Base-by-base conservation (phyloP, 92 coral and sea anemone species). In the Heteractis magnifica region DNA sequence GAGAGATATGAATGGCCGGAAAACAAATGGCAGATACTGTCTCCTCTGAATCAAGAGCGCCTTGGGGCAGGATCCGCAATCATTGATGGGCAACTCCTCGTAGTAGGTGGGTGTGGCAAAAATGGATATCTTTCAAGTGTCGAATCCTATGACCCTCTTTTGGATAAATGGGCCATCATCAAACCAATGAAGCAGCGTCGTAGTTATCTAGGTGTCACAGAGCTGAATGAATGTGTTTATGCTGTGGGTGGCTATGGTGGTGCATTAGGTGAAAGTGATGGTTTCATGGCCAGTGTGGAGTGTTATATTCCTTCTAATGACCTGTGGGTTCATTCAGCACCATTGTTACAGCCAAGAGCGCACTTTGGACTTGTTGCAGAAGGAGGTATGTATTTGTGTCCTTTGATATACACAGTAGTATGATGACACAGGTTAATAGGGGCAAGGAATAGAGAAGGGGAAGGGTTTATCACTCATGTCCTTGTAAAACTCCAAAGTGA, bases 1-100 rank as follows among this genome's bases (percentile, higher is more conserved):
- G 94, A 93, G 52, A 87, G 89, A 13, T 93, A 93, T 44, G 94
- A 93, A 75, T 91, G 94, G 89, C 94, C 92, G 78, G 92, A 86
- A 65, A 93, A 93, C 55, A 49, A 81, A 21, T 93, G 97, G 97
- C 52, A 80, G 34, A 88, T 65, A 64, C 71, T 92, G 10, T 85
- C 94, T 19, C 72, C 94, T 10, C 41, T 93, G 83, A 84, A 82
- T 44, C 78, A 82, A 49, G 89, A 64, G 51, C 91, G 97, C 3
- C 83, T 93, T 75, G 97, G 94, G 83, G 94, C 97, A 10, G 86
- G 91, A 10, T 80, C 91, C 13, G 76, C 85, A 0, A 72, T 86
- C 21, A 41, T 91, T 7, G 89, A 88, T 18, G 80, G 68, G 73
- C 90, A 86, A 51, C 84, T 92, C 5, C 56, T 93, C 34, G 85